Evolutionary conservation across 2,888 invertebrate genomes (phyloP).

Genomic region (Agonopterix heracliana): DNA sequence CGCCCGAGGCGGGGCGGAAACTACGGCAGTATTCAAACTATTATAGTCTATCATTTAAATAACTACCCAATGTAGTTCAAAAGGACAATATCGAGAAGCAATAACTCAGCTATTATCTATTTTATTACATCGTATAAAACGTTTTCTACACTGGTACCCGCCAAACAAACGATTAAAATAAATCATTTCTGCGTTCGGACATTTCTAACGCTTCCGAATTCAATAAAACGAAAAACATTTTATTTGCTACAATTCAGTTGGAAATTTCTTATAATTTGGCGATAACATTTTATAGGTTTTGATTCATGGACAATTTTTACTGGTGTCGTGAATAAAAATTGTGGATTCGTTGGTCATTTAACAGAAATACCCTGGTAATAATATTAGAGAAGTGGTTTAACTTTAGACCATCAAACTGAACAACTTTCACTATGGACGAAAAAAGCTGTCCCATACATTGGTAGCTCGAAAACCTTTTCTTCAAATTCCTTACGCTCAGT

Average conservation of each 20-base stretch:
- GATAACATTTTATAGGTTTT: too few species aligned
- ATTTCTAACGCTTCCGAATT: slow-evolving; percentile 8
- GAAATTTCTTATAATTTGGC: background rate
- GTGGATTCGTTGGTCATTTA: too few species aligned
- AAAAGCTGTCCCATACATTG: too few species aligned
- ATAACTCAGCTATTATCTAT: slow-evolving; percentile 10
- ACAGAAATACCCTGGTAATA: too few species aligned
- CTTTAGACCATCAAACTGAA: too few species aligned
- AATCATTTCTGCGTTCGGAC: slow-evolving; percentile 7
- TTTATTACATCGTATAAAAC: slow-evolving; percentile 9
- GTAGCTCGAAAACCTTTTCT: too few species aligned
- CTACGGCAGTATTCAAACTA: background rate
- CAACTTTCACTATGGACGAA: too few species aligned
- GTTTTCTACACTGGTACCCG: slow-evolving; percentile 3
- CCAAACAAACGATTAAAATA: slow-evolving; percentile 11
- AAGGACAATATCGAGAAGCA: slow-evolving; percentile 5
- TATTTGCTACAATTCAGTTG: slow-evolving; percentile 1
- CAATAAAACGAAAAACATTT: slow-evolving; percentile 8
- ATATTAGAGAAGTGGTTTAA: too few species aligned
- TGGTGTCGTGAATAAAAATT: too few species aligned
- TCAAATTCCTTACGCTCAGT: too few species aligned
- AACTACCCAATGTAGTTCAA: slow-evolving; percentile 2
- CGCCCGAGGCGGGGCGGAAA: too few species aligned
- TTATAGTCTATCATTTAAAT: slow-evolving; percentile 4
- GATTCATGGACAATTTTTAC: too few species aligned